Conservation (phyloP, 2,888 invertebrate species). For the Sinotaia quadrata region DNA sequence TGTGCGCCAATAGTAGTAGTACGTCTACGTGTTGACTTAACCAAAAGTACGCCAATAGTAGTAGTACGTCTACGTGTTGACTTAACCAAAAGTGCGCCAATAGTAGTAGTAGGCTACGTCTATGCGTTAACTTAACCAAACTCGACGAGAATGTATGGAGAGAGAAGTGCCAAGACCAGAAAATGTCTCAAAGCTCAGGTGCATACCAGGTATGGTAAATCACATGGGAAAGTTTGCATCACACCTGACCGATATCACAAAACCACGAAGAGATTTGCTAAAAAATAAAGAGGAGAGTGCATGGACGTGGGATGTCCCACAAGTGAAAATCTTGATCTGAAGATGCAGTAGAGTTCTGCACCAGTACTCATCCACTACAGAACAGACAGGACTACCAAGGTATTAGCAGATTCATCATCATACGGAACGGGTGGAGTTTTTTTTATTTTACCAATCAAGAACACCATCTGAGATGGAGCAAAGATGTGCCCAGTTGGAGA, state of each 20-base stretch:
- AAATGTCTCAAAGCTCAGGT: neutral
- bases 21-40: too few relatives aligned
- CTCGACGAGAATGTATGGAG: neutral
- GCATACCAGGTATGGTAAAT: neutral
- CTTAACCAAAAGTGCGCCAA: too few relatives aligned
- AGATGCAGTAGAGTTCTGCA: neutral
- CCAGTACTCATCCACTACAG: conserved; percentile 4
- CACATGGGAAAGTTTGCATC: too few relatives aligned
- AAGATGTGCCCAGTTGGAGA: conserved; percentile 20
- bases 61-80: too few relatives aligned
- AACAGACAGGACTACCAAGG: neutral
- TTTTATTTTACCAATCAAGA: conserved; percentile 7
- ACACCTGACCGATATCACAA: neutral
- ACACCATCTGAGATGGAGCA: conserved; percentile 5
- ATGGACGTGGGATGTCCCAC: neutral
- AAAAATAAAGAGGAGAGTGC: neutral
- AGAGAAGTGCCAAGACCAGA: neutral
- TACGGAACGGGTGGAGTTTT: neutral
- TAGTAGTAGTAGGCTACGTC: too few relatives aligned
- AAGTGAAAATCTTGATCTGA: neutral
- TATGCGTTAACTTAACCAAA: too few relatives aligned
- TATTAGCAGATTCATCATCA: conserved; percentile 1
- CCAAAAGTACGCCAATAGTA: too few relatives aligned
- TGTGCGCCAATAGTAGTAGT: too few relatives aligned
- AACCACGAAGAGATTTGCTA: neutral